Evolutionary conservation across 2,888 invertebrate genomes (phyloP).

Genomic region (Pseudococcus viburni): DNA sequence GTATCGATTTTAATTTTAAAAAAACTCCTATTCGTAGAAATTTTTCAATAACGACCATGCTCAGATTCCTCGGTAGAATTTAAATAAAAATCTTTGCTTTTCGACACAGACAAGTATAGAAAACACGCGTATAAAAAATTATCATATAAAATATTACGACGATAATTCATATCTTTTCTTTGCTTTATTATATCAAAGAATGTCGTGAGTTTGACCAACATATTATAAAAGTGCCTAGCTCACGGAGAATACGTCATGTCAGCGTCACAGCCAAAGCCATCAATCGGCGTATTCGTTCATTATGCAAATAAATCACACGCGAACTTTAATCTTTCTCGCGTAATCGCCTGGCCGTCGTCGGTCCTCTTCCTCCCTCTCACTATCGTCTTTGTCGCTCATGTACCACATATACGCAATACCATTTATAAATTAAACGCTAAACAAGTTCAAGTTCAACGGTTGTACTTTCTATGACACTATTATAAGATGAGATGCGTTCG

Average conservation of each 20-base stretch:
- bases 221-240: neutral
- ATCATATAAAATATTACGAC: neutral
- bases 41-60: no score
- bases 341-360: neutral
- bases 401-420: neutral
- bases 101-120: neutral
- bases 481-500: neutral
- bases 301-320: conserved; percentile 16
- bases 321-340: conserved; percentile 8
- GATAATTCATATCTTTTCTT: neutral
- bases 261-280: no score
- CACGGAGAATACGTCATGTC: no score
- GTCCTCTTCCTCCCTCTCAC: neutral
- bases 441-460: conserved; percentile 19
- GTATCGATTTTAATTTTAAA: neutral
- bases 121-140: neutral
- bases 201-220: conserved; percentile 13
- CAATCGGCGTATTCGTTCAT: neutral
- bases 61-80: no score
- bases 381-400: neutral
- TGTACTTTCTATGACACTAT: neutral
- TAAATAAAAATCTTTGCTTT: neutral
- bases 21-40: neutral
- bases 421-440: neutral
- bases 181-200: neutral